These are phyloP conservation scores for Crotalus viridis DNA, from an alignment of 2,113 vertebrate species.

Conservation along the genomic window DNA sequence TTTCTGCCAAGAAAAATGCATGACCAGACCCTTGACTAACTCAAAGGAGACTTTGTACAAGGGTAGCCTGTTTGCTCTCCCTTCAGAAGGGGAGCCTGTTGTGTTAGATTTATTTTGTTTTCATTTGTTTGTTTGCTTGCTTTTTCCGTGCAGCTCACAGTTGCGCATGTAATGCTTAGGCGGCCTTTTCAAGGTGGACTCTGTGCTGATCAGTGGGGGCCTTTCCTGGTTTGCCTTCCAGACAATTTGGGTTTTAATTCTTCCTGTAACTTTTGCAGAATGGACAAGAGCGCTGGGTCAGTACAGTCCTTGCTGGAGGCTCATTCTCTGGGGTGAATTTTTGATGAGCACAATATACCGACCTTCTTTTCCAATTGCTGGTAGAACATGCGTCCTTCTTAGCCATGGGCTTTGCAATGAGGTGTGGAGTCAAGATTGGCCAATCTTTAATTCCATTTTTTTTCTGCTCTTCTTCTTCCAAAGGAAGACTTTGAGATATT, in stretches of 20 bases:
- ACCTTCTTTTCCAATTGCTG: neutral
- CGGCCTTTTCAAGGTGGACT: neutral
- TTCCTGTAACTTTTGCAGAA: neutral
- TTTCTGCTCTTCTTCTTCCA: neutral
- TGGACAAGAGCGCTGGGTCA: neutral
- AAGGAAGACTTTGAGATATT: neutral
- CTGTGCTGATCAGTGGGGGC: neutral
- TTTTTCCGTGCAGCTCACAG: neutral
- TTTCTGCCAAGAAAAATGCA: neutral
- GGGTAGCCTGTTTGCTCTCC: too few species aligned
- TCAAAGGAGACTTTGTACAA: neutral
- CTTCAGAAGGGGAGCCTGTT: neutral
- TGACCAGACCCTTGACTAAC: neutral
- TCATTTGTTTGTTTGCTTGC: neutral
- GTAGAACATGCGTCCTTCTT: neutral
- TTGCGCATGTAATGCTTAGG: neutral
- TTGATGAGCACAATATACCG: fast-evolving
- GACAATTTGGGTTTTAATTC: neutral
- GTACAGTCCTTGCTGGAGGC: neutral
- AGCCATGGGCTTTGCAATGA: neutral
- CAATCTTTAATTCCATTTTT: neutral
- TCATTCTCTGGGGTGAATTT: neutral
- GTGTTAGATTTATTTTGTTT: neutral
- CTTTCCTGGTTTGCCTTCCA: neutral
- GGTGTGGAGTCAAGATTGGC: neutral